These are phyloP conservation scores for Chionomys nivalis DNA, from an alignment of 2,113 vertebrate genomes.

Conservation along the genomic window DNA sequence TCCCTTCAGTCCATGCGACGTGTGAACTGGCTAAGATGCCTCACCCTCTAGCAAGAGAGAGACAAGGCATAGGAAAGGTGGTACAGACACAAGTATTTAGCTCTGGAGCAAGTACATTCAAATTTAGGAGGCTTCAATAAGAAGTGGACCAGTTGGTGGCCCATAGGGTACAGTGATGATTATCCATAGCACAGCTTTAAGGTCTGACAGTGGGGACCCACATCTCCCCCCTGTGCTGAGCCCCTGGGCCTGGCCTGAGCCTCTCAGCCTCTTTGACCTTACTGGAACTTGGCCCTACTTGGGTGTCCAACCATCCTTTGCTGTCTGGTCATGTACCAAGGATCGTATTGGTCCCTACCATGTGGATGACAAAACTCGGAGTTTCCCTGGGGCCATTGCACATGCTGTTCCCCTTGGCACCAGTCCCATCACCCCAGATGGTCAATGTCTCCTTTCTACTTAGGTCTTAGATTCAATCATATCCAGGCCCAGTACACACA, in stretches of 20 bases:
- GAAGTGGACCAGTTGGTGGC: neutral
- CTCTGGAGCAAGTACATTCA: neutral
- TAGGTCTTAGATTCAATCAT: neutral
- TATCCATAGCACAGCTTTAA: too few species aligned
- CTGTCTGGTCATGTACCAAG: neutral
- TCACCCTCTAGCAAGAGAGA: neutral
- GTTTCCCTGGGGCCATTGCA: too few species aligned
- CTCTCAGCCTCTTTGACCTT: neutral
- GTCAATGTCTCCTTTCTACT: neutral
- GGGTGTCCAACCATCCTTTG: neutral
- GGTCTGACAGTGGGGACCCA: fast-evolving
- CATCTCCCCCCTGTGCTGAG: neutral
- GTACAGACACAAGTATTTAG: neutral
- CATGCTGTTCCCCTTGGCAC: neutral
- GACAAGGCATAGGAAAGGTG: fast-evolving
- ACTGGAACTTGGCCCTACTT: too few species aligned
- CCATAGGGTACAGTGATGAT: fast-evolving
- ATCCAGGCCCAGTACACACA: neutral
- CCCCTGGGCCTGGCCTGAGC: neutral
- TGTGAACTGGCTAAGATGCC: neutral
- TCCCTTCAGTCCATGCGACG: neutral
- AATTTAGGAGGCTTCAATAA: neutral
- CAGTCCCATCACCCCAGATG: neutral
- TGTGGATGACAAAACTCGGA: fast-evolving
- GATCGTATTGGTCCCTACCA: neutral